These are phyloP conservation scores for Ariolimax columbianus DNA, from an alignment of 2,888 invertebrate species.

Conservation along the genomic window DNA sequence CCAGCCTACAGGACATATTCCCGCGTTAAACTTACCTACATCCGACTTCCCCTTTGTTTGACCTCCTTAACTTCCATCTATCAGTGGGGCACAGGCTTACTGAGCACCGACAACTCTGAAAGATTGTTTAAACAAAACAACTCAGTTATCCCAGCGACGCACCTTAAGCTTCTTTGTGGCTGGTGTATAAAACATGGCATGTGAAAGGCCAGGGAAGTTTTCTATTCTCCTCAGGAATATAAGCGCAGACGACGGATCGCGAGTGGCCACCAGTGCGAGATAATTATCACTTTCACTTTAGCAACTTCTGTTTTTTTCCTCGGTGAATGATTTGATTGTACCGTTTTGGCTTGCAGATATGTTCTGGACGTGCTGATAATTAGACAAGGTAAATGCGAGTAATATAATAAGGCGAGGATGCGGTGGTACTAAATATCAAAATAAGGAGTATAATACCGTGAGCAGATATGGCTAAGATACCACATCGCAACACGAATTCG, in stretches of 20 bases:
- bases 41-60: background rate
- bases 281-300: background rate
- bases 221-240: background rate
- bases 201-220: background rate
- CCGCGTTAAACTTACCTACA: background rate
- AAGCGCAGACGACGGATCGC: background rate
- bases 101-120: background rate
- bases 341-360: no score
- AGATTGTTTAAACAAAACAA: conserved; percentile 37
- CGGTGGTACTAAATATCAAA: no score
- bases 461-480: no score
- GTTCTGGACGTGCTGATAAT: no score
- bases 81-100: conserved; percentile 5
- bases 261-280: background rate
- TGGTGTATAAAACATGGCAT: background rate
- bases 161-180: conserved; percentile 2
- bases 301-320: no score
- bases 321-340: no score
- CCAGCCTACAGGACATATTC: conserved; percentile 5
- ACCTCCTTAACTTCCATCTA: background rate
- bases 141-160: background rate
- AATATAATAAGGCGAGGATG: no score
- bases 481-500: no score
- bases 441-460: no score
- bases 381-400: no score